Conservation (phyloP, 1,140 invertebrate genomes). For the Diorhabda sublineata region DNA sequence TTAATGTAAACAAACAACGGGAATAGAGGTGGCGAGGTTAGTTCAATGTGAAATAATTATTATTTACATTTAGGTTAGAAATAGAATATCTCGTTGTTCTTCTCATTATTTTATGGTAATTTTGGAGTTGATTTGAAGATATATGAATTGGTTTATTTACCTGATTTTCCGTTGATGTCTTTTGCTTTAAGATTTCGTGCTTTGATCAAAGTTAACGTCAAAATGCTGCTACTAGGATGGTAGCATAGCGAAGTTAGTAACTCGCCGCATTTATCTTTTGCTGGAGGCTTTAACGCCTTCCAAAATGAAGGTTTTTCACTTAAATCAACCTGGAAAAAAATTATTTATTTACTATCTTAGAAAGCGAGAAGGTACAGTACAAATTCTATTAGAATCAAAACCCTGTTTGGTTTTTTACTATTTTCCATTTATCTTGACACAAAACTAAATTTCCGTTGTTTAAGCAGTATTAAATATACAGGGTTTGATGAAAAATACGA, state of each 20-base stretch:
- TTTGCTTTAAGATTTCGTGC: slow-evolving; percentile 90
- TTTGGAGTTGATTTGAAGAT: not conserved
- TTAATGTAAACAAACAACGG: not conserved
- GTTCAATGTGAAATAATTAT: not conserved
- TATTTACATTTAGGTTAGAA: not conserved
- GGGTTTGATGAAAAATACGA: too few relatives aligned
- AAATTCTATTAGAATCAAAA: too few relatives aligned
- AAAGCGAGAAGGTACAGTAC: too few relatives aligned
- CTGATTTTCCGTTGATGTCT: slow-evolving; percentile 92
- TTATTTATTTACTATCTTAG: too few relatives aligned
- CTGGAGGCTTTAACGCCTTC: slow-evolving; percentile 87
- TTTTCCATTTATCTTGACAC: too few relatives aligned
- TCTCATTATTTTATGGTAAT: too few relatives aligned
- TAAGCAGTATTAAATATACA: too few relatives aligned
- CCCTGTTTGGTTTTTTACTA: too few relatives aligned
- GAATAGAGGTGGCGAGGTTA: not conserved
- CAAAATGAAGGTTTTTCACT: slow-evolving; percentile 88
- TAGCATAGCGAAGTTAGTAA: slow-evolving; percentile 87
- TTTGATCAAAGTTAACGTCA: slow-evolving; percentile 84
- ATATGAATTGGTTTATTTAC: slow-evolving; percentile 51
- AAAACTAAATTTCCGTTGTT: too few relatives aligned
- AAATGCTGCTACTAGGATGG: slow-evolving; percentile 83
- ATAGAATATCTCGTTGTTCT: too few relatives aligned
- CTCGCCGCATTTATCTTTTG: slow-evolving; percentile 89
- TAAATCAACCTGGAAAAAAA: slow-evolving; percentile 70